A percentile compares a stretch with the other conserved stretches of the same genome.
These are phyloP conservation scores for Matsumurasca onukii DNA, from an alignment of 1,140 invertebrate genomes.

Conservation along the genomic window DNA sequence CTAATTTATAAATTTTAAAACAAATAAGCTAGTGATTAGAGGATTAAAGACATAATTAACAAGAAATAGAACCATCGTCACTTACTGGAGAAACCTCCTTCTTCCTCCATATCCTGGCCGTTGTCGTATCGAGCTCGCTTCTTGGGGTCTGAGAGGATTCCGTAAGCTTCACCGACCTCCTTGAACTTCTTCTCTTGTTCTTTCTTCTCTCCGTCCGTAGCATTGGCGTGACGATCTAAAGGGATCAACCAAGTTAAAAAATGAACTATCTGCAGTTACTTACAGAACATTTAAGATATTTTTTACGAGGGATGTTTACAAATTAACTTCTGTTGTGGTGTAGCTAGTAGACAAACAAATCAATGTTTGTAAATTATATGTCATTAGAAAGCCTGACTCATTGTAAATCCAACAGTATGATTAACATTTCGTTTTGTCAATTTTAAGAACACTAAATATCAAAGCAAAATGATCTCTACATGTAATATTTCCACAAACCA, in stretches of 20 bases:
- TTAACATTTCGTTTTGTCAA: too few relatives aligned
- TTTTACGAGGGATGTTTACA: not conserved
- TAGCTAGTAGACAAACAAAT: too few relatives aligned
- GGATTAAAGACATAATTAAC: too few relatives aligned
- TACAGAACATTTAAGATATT: constrained; percentile 5
- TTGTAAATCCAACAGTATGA: too few relatives aligned
- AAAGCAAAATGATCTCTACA: too few relatives aligned
- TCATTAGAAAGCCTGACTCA: too few relatives aligned
- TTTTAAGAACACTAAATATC: too few relatives aligned
- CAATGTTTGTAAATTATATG: too few relatives aligned
- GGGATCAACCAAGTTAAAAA: not conserved
- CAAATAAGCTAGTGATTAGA: too few relatives aligned
- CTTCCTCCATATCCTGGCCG: constrained; percentile 85
- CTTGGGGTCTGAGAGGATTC: constrained; percentile 88
- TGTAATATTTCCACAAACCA: too few relatives aligned
- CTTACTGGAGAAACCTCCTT: constrained; percentile 23
- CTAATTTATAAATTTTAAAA: too few relatives aligned
- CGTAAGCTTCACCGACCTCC: constrained; percentile 96
- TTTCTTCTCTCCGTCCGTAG: constrained; percentile 76
- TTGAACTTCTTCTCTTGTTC: constrained; percentile 96
- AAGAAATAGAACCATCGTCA: too few relatives aligned
- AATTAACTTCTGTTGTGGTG: not conserved
- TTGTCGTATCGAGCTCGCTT: constrained; percentile 91
- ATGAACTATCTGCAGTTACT: constrained; percentile 10
- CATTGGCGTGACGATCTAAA: constrained; percentile 85